These are phyloP conservation scores for Scomber colias DNA, from an alignment of 2,113 vertebrate genomes.

Conservation along the genomic window DNA sequence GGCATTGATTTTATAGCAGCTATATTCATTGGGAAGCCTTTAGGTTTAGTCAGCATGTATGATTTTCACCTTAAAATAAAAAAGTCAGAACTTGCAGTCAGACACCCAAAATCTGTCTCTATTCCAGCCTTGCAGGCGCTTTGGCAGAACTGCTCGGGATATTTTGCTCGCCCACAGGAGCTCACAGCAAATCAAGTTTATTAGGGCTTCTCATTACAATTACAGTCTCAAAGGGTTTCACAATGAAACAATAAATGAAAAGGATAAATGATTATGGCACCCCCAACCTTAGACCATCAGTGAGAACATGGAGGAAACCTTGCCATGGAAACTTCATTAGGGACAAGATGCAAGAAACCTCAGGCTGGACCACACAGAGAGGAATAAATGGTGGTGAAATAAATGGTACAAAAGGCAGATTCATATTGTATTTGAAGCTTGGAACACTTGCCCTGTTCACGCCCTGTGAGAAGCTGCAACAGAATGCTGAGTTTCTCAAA, in stretches of 20 bases:
- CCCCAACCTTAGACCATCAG: conserved; percentile 48
- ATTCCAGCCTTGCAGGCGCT: conserved; percentile 25
- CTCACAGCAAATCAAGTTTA: conserved; percentile 74
- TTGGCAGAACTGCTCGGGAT: conserved; percentile 37
- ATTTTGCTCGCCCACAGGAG: conserved; percentile 53
- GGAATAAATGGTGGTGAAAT: not conserved
- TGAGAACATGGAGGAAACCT: conserved; percentile 29
- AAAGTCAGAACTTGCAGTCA: conserved; percentile 2
- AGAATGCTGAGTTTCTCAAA: not conserved
- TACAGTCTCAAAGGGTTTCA: conserved; percentile 67
- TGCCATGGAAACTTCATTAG: conserved; percentile 53
- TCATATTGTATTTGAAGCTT: not conserved
- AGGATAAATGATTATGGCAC: conserved; percentile 69
- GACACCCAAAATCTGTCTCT: conserved; percentile 10
- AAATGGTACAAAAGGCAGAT: not conserved
- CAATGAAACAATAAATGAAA: conserved; percentile 71
- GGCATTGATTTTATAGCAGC: conserved; percentile 4
- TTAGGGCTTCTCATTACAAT: conserved; percentile 75
- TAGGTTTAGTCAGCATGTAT: not conserved
- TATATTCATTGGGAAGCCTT: not conserved
- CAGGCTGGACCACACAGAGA: conserved; percentile 30
- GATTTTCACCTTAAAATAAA: conserved; percentile 15
- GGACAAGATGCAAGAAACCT: conserved; percentile 24
- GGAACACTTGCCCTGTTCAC: no score
- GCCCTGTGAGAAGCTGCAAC: not conserved